Conservation (phyloP, 2,797 vertebrate genomes). For the Gobionotothen gibberifrons region DNA sequence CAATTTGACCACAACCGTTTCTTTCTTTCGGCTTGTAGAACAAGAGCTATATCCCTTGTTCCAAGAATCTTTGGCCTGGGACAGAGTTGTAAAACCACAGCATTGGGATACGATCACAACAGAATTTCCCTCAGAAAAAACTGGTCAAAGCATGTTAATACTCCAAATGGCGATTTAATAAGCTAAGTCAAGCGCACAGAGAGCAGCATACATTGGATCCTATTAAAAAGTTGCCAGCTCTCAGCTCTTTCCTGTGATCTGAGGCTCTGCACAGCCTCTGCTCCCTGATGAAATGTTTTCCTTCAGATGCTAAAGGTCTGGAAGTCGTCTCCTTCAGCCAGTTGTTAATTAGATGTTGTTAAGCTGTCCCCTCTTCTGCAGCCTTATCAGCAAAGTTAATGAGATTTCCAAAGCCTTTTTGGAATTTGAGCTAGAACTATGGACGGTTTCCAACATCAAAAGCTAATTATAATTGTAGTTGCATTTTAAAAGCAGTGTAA, state of each 20-base stretch:
- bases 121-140: conserved; percentile 34
- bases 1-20: too few species aligned
- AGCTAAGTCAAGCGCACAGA: conserved; percentile 35
- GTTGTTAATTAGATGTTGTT: conserved; percentile 78
- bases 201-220: conserved; percentile 39
- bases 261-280: conserved; percentile 12
- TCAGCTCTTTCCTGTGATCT: conserved; percentile 37
- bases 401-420: conserved; percentile 56
- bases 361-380: conserved; percentile 70
- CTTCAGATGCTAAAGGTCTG: conserved; percentile 53
- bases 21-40: neutral
- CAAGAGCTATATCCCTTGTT: conserved; percentile 16
- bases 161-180: conserved; percentile 55
- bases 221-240: conserved; percentile 54
- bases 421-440: neutral
- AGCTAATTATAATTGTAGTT: conserved; percentile 10
- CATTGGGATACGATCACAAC: neutral
- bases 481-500: neutral
- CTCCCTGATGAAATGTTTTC: conserved; percentile 14
- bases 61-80: conserved; percentile 11
- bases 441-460: neutral
- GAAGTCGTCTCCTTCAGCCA: conserved; percentile 66
- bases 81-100: conserved; percentile 23
- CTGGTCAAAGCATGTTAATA: conserved; percentile 40
- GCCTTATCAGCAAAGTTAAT: conserved; percentile 73